phyloP scores from a whole-genome alignment of 2,888 invertebrate genomes.

The Lordiphosa fenestrarum region DNA sequence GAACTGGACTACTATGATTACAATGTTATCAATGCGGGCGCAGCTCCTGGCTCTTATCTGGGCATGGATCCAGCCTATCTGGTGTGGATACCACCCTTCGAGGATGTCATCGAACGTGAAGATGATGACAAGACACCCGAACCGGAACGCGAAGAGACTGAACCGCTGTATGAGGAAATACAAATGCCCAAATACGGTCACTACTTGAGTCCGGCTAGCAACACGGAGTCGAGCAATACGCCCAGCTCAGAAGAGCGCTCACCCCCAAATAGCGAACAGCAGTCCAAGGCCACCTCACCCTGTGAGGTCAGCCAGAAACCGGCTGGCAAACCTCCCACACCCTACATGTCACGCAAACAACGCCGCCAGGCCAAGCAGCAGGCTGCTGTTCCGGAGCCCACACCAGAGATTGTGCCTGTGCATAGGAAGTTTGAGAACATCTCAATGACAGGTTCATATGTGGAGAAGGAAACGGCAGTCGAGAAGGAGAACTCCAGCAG shows the following conservation, averaged over 20 bases:
- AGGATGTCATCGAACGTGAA: constrained; percentile 87
- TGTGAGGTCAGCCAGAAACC: constrained; percentile 48
- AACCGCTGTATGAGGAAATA: constrained; percentile 80
- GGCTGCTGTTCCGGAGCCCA: constrained; percentile 27
- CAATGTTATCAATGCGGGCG: constrained; percentile 90
- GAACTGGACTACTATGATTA: constrained; percentile 95
- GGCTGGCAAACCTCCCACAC: constrained; percentile 55
- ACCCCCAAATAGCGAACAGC: constrained; percentile 68
- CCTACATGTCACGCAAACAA: constrained; percentile 66
- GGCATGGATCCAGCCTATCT: constrained; percentile 94
- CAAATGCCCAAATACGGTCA: constrained; percentile 79
- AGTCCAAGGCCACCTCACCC: constrained; percentile 78
- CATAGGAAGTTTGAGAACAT: constrained; percentile 43
- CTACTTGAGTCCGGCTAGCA: constrained; percentile 83
- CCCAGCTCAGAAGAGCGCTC: constrained; percentile 82
- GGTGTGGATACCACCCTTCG: constrained; percentile 92
- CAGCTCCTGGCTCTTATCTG: constrained; percentile 91
- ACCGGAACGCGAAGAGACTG: constrained; percentile 71
- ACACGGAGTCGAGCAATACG: constrained; percentile 83
- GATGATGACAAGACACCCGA: constrained; percentile 82
- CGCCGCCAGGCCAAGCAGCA: constrained; percentile 65
- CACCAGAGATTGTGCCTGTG: constrained; percentile 44
- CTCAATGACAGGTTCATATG: constrained; percentile 76
- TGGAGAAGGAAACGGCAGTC: constrained; percentile 85
- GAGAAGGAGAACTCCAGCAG: constrained; percentile 87